These are phyloP conservation scores for Psittacula cyanocephala DNA, from an alignment of 2,113 vertebrate species.

Conservation along the genomic window DNA sequence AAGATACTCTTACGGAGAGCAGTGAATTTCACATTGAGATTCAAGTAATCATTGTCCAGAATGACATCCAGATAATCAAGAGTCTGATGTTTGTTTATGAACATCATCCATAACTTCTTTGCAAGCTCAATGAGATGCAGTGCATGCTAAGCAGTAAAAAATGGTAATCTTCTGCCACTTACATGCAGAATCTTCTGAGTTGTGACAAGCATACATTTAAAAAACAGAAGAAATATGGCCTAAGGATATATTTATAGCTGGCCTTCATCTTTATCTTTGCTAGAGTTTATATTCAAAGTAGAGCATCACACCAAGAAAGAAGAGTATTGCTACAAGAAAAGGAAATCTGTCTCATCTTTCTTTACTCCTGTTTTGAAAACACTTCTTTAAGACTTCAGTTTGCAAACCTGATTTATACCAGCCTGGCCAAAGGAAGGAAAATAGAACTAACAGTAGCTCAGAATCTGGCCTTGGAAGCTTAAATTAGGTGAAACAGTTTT, in stretches of 20 bases:
- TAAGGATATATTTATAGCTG: slow-evolving; percentile 47
- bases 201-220: slow-evolving; percentile 33
- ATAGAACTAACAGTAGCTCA: neutral
- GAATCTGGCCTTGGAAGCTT: neutral
- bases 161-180: slow-evolving; percentile 41
- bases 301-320: neutral
- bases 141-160: slow-evolving; percentile 37
- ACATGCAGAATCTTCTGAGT: slow-evolving; percentile 3
- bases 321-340: neutral
- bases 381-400: slow-evolving; percentile 7
- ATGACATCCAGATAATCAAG: neutral
- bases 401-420: slow-evolving; percentile 24
- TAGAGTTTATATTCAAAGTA: slow-evolving; percentile 31
- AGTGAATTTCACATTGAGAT: neutral
- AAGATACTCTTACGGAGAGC: neutral
- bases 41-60: neutral
- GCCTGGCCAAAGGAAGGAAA: neutral
- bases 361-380: neutral
- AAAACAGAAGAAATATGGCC: slow-evolving; percentile 45
- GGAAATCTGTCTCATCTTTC: slow-evolving; percentile 1
- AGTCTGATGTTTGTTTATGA: neutral
- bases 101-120: neutral
- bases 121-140: neutral
- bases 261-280: slow-evolving; percentile 51
- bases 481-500: neutral